Conservation (phyloP, 1,140 invertebrate genomes). For the Sycophaga agraensis region DNA sequence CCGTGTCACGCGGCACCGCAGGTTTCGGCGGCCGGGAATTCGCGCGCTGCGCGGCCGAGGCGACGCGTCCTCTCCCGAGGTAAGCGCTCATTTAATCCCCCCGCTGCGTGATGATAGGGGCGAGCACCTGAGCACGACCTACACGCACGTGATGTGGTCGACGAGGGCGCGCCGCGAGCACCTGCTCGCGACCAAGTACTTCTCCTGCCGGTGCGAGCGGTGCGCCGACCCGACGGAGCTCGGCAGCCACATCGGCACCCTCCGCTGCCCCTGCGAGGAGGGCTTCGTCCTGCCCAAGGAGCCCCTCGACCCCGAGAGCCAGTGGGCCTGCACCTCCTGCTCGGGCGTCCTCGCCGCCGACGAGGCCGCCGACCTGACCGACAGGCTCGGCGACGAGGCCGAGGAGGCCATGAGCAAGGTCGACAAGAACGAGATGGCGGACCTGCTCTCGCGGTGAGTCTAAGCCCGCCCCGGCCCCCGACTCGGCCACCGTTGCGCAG, state of each 20-base stretch:
- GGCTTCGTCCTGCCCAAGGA: slow-evolving; percentile 69
- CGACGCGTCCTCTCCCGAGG: too few relatives aligned
- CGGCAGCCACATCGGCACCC: slow-evolving; percentile 72
- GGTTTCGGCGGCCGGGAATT: too few relatives aligned
- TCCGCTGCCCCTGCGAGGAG: slow-evolving; percentile 67
- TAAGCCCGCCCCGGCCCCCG: too few relatives aligned
- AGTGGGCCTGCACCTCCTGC: slow-evolving; percentile 75
- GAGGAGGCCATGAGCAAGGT: slow-evolving; percentile 61
- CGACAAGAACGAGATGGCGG: slow-evolving; percentile 36
- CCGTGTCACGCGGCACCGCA: too few relatives aligned
- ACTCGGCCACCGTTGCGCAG: too few relatives aligned
- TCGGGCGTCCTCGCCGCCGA: slow-evolving; percentile 60
- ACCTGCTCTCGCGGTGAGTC: slow-evolving; percentile 46
- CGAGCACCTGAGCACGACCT: slow-evolving; percentile 75
- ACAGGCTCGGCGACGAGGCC: slow-evolving; percentile 73
- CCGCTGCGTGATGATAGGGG: too few relatives aligned
- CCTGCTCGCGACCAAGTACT: slow-evolving; percentile 79
- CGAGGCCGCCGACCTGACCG: slow-evolving; percentile 64
- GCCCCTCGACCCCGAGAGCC: slow-evolving; percentile 67
- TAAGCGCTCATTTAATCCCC: too few relatives aligned
- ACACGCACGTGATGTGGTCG: slow-evolving; percentile 83
- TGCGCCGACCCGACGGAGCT: slow-evolving; percentile 79
- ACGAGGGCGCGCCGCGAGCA: slow-evolving; percentile 77
- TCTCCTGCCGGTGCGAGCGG: slow-evolving; percentile 71
- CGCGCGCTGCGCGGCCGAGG: too few relatives aligned